phyloP scores from a whole-genome alignment of 2,113 vertebrate genomes.

The Charadrius vociferus region DNA sequence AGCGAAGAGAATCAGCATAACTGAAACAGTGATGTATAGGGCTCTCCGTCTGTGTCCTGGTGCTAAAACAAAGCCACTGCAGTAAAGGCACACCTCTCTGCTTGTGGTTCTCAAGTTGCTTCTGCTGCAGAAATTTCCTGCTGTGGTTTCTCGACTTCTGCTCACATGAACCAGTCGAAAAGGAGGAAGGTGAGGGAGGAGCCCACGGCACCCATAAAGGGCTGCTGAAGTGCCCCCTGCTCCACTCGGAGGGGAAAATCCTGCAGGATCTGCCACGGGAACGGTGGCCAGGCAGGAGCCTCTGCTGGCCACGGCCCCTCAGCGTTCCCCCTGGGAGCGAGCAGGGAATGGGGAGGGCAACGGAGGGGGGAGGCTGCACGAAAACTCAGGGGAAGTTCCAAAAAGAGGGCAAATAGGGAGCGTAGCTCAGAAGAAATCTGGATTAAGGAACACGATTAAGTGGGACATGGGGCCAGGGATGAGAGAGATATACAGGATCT shows the following conservation, averaged over 20 bases:
- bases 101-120: rapidly evolving
- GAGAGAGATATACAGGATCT: not conserved
- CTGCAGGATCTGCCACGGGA: not conserved
- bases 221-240: not conserved
- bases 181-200: not conserved
- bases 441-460: not conserved
- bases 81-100: not conserved
- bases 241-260: not conserved
- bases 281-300: not conserved
- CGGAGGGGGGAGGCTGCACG: not conserved
- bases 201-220: not conserved
- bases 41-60: not conserved
- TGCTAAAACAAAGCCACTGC: not conserved
- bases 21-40: not conserved
- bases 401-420: not conserved
- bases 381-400: not conserved
- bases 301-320: no score
- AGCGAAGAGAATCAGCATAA: conserved; percentile 17
- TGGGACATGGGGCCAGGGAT: not conserved
- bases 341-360: not conserved
- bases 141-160: not conserved
- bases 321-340: not conserved
- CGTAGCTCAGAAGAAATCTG: not conserved
- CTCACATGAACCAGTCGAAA: rapidly evolving
- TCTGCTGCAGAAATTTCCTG: not conserved